Conservation (phyloP, 1,140 invertebrate genomes). For the Lordiphosa stackelbergi region DNA sequence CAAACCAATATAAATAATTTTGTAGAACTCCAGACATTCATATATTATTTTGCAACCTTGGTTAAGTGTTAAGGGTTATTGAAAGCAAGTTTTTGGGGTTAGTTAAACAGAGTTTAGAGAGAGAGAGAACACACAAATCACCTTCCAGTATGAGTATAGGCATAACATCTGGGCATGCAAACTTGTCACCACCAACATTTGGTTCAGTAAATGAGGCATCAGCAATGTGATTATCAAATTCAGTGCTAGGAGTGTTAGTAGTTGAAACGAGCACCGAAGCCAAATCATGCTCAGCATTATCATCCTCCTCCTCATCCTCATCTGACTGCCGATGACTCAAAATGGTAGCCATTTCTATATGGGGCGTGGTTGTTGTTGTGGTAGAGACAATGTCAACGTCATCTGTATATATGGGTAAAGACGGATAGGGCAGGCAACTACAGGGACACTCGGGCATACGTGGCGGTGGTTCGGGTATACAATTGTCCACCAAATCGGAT, state of each 20-base stretch:
- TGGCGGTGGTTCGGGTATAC: conserved; percentile 68
- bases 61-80: no score
- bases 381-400: conserved; percentile 39
- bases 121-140: conserved; percentile 62
- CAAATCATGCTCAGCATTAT: conserved; percentile 4
- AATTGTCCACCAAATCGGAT: conserved; percentile 26
- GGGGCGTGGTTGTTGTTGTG: conserved; percentile 19
- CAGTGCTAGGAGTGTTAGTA: conserved; percentile 26
- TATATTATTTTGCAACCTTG: no score
- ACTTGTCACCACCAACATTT: conserved; percentile 35
- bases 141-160: conserved; percentile 77
- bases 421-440: conserved; percentile 36
- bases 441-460: conserved; percentile 74
- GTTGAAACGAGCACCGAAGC: conserved; percentile 6
- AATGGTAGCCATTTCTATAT: conserved; percentile 30
- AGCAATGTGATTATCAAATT: conserved; percentile 42
- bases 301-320: conserved; percentile 14
- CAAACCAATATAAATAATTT: no score
- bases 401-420: conserved; percentile 20
- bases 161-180: conserved; percentile 77
- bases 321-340: conserved; percentile 18
- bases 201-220: conserved; percentile 23
- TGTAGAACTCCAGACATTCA: no score
- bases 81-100: conserved; percentile 9
- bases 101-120: conserved; percentile 44